Base-by-base conservation (phyloP, 2,113 vertebrate species). In the Hippocampus mohnikei region DNA sequence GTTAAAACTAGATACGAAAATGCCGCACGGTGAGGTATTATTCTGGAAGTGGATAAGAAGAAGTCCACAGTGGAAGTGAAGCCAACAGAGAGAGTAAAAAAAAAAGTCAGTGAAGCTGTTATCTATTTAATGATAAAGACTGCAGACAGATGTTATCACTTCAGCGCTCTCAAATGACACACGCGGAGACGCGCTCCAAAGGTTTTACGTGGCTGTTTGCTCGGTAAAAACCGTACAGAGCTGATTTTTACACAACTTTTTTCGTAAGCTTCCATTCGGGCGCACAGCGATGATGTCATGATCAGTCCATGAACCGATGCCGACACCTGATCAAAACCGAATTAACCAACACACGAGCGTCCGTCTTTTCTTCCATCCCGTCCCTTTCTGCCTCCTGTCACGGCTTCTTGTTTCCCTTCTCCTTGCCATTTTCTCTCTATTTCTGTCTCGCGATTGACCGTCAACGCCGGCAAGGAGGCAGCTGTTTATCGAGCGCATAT, bases 71-170 rank as follows among this genome's bases (percentile, higher is more conserved):
- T 42, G 40, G 61, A 62, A 42, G 63, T 46, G 42, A 46, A 65
- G n/a, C 63, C 63, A 65, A 33, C 58, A 18, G 16, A 60, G 27
- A 60, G 21, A 52, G 20, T 8, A n/a, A 7, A n/a, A 8, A 29
- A 29, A 8, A 16, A 73, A 85, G 81, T 80, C 81, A 73, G 72
- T 64, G 67, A 67, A 84, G 82, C 76, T 52, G 70, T 85, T 88
- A 89, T 87, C 86, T 82, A 21, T 70, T 81, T 72, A 77, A 83
- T 81, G 88, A 90, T 88, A 84, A 87, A 83, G 80, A 81, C 81
- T 56, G 52, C 60, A 75, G 71, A 74, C 71, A 86, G 85, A 90
- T 87, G 77, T 67, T 85, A 90, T 88, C 88, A 16, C 73, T 63
- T 74, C 69, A 46, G 56, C 75, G 74, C 76, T 44, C 42, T 73